Base-by-base conservation (phyloP, 2,888 invertebrate genomes). In the Miltochrista miniata region DNA sequence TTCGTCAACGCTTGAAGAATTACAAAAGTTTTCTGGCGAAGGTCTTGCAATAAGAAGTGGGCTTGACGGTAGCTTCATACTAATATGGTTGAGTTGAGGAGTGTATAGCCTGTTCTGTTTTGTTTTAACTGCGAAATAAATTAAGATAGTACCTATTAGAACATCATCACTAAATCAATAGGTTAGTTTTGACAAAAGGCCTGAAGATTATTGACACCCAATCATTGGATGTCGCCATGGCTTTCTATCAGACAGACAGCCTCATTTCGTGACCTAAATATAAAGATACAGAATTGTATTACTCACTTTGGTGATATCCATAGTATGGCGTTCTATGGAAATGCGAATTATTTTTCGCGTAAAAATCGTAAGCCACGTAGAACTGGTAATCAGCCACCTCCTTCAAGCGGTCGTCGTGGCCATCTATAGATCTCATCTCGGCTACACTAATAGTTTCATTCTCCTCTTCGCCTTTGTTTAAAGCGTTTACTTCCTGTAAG, bases 11-110 rank as follows among this genome's bases (percentile, higher is more conserved):
- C 95, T 95, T 0, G 95, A 94, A 38, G 94, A 93, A 72, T 97
- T 97, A 78, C 97, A 98, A 75, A 97, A 96, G 62, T 92, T 88
- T 0, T 93, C 90, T 2, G 93, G 83, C 24, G 93, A 88, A 0
- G 97, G 92, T 56, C 93, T 90, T 1, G 94, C 83, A 1, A 96
- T 87, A 36, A 97, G 83, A 1, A 97, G 87, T 0, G 98, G 96
- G 59, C 95, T 92, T 0, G 95, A 83, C 0, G 96, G 96, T 73
- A 96, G 90, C 74, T 94, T 94, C 93, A 97, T 93, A 1, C 96
- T 94, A 59, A 98, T 97, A 76, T 96, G 96, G 83, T 98, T 98
- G 4, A 98, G 83, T 82, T 98, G 98, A 0, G 98, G 98, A 0
- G 97, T 97, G 64, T 94, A 94, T 0, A 97, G 85, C 30, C 93